Evolutionary conservation across 2,113 vertebrate species (phyloP).

Genomic region (Epinephelus cyanopodus): DNA sequence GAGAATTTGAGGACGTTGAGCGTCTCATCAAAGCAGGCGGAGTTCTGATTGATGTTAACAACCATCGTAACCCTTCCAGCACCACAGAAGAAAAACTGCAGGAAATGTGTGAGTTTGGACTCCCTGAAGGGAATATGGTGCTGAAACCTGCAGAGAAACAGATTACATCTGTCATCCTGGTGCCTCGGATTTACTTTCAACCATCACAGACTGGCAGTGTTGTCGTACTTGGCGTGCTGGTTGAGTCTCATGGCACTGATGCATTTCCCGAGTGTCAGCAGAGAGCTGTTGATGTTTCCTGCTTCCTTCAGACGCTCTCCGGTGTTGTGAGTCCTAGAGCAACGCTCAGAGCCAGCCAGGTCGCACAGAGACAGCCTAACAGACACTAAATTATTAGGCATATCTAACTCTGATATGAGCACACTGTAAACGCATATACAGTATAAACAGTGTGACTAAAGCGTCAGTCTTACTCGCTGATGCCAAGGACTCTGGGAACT

Average conservation of each 20-base stretch:
- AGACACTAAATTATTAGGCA: neutral
- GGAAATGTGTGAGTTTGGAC: constrained; percentile 96
- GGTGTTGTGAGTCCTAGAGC: constrained; percentile 91
- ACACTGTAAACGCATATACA: too few relatives aligned
- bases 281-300: constrained; percentile 95
- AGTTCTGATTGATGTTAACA: constrained; percentile 92
- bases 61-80: constrained; percentile 94
- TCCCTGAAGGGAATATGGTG: constrained; percentile 95
- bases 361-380: constrained; percentile 92
- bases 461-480: constrained; percentile 91
- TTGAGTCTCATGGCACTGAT: constrained; percentile 91
- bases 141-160: constrained; percentile 82
- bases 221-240: constrained; percentile 91
- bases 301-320: constrained; percentile 95
- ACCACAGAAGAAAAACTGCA: constrained; percentile 96
- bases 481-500: constrained; percentile 84
- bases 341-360: constrained; percentile 96
- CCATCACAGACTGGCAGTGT: neutral
- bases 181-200: neutral
- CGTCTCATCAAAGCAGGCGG: constrained; percentile 92
- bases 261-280: constrained; percentile 94
- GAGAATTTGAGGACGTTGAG: constrained; percentile 97
- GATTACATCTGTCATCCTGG: neutral
- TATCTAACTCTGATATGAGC: neutral
- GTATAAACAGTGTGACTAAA: too few relatives aligned